Conservation (phyloP, 2,888 invertebrate species). For the Platycheirus albimanus region DNA sequence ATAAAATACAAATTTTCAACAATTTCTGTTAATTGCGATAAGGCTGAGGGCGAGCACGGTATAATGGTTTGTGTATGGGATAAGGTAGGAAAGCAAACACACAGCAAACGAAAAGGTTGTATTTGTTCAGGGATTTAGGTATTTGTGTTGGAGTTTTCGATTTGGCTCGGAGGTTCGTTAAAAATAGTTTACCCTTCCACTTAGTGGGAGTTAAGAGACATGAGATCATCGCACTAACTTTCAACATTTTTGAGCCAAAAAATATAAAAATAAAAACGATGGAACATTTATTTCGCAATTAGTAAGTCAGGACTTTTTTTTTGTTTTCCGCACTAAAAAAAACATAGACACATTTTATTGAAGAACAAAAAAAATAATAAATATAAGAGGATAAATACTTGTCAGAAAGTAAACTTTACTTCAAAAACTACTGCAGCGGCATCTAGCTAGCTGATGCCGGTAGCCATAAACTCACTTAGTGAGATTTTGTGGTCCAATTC, state of each 20-base stretch:
- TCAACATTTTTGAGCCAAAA: neutral
- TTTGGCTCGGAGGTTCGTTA: slow-evolving; percentile 53
- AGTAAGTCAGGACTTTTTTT: no score
- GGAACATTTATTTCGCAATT: no score
- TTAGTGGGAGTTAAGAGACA: neutral
- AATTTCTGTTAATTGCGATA: slow-evolving; percentile 66
- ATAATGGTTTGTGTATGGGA: slow-evolving; percentile 14
- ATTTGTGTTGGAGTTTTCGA: slow-evolving; percentile 48
- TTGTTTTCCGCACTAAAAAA: no score
- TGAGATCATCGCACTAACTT: neutral
- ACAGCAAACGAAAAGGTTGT: slow-evolving; percentile 57
- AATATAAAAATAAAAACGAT: no score
- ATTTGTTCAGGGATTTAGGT: slow-evolving; percentile 54
- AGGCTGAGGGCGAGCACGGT: slow-evolving; percentile 53
- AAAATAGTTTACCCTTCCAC: slow-evolving; percentile 42
- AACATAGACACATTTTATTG: no score
- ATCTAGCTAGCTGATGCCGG: no score
- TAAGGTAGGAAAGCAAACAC: neutral
- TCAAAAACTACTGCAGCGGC: no score
- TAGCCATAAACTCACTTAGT: no score
- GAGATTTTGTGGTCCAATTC: no score
- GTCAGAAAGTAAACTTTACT: no score
- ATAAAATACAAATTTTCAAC: slow-evolving; percentile 54
- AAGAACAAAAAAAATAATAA: no score
- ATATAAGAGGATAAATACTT: no score